phyloP scores from a whole-genome alignment of 2,797 vertebrate species.

The Leucoraja ocellata region DNA sequence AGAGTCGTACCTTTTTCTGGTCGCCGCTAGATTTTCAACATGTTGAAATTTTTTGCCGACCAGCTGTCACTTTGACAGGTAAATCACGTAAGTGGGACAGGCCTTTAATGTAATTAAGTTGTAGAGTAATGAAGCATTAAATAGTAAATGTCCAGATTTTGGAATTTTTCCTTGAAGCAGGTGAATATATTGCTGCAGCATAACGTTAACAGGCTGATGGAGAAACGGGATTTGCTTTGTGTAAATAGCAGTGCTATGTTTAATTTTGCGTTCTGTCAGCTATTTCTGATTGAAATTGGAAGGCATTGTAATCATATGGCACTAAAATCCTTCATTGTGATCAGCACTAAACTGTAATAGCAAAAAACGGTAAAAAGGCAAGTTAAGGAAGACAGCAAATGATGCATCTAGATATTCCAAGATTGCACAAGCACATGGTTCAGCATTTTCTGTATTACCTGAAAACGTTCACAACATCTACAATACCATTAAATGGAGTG shows the following conservation, averaged over 20 bases:
- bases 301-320: background rate
- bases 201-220: background rate
- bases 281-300: background rate
- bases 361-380: background rate
- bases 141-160: background rate
- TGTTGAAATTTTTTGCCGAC: too few species aligned
- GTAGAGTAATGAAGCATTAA: background rate
- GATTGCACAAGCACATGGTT: background rate
- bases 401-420: background rate
- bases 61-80: too few species aligned
- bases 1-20: too few species aligned
- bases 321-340: background rate
- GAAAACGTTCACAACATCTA: background rate
- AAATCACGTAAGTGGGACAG: too few species aligned
- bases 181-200: background rate
- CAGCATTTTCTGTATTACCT: background rate
- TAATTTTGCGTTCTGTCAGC: background rate
- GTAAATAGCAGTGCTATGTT: background rate
- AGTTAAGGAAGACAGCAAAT: background rate
- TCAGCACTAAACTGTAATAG: background rate
- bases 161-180: too few species aligned
- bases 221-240: background rate
- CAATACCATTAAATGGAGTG: background rate
- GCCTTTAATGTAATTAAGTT: background rate
- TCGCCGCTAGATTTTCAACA: too few species aligned